These are phyloP conservation scores for Oscarella lobularis DNA, from an alignment of 37 sponge, comb jelly and placozoan species.

Conservation along the genomic window DNA sequence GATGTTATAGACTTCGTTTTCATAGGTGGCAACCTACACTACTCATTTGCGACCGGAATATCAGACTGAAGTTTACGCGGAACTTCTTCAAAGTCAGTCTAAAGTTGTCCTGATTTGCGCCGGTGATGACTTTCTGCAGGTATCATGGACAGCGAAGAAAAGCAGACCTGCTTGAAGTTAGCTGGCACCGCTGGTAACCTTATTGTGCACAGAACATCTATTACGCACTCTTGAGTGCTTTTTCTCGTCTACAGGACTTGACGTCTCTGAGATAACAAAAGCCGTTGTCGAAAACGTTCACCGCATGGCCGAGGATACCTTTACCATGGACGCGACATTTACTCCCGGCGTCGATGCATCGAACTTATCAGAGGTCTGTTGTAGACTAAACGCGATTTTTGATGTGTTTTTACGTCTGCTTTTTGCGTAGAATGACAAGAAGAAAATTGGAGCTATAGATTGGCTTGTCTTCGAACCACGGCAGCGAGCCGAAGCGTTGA, in stretches of 20 bases:
- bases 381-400: no score
- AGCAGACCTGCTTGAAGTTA: background rate
- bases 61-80: background rate
- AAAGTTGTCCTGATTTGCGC: background rate
- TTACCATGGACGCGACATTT: no score
- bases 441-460: conserved; percentile 60
- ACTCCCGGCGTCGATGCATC: no score
- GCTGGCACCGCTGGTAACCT: conserved; percentile 4
- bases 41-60: background rate
- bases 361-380: no score
- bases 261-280: conserved; percentile 53
- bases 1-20: background rate
- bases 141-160: background rate
- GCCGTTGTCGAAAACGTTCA: conserved; percentile 45
- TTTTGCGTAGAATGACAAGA: conserved; percentile 28
- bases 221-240: no score
- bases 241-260: conserved; percentile 24
- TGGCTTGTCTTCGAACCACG: conserved; percentile 84
- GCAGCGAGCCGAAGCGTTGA: conserved; percentile 71
- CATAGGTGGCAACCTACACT: conserved; percentile 6
- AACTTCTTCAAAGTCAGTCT: background rate
- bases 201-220: no score
- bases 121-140: background rate
- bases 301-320: no score
- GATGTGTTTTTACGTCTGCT: background rate